Percentiles rank a stretch among this genome's conserved stretches.
phyloP scores from a whole-genome alignment of 1,140 invertebrate genomes.

The Eulimnadia texana region DNA sequence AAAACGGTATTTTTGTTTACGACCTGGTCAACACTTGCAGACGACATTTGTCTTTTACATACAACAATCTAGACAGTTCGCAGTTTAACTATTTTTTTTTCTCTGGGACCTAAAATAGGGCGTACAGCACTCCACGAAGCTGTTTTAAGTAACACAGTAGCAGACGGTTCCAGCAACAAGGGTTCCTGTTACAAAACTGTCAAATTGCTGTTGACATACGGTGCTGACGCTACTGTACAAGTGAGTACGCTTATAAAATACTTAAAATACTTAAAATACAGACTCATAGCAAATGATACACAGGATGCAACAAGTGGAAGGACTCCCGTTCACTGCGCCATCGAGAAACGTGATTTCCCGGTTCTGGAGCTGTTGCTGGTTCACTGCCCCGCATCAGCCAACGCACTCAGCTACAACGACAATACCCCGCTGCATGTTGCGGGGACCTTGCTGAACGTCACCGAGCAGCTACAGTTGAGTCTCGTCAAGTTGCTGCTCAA shows the following conservation, averaged over 20 bases:
- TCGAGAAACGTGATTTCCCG: conserved; percentile 15
- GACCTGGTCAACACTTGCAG: no score
- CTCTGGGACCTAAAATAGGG: not conserved
- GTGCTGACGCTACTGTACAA: conserved; percentile 1
- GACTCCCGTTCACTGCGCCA: conserved; percentile 13
- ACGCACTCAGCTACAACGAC: conserved; percentile 16
- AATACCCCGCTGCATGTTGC: conserved; percentile 15
- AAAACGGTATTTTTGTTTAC: no score
- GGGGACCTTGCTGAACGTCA: conserved; percentile 12
- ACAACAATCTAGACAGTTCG: no score
- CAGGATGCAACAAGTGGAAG: conserved; percentile 14
- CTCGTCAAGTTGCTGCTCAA: conserved; percentile 11
- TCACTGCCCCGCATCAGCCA: conserved; percentile 8
- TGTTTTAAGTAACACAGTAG: not conserved
- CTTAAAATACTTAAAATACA: no score
- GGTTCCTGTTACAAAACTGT: not conserved
- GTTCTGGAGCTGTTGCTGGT: conserved; percentile 12
- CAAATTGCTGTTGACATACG: conserved; percentile 4
- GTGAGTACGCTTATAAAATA: no score
- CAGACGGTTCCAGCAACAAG: not conserved
- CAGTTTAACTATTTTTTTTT: not conserved
- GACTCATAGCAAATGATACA: no score
- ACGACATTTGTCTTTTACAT: no score
- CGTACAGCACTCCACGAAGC: conserved; percentile 2
- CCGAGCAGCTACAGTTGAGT: conserved; percentile 12